phyloP scores from a whole-genome alignment of 2,888 invertebrate genomes.

The Nomada hirtipes region DNA sequence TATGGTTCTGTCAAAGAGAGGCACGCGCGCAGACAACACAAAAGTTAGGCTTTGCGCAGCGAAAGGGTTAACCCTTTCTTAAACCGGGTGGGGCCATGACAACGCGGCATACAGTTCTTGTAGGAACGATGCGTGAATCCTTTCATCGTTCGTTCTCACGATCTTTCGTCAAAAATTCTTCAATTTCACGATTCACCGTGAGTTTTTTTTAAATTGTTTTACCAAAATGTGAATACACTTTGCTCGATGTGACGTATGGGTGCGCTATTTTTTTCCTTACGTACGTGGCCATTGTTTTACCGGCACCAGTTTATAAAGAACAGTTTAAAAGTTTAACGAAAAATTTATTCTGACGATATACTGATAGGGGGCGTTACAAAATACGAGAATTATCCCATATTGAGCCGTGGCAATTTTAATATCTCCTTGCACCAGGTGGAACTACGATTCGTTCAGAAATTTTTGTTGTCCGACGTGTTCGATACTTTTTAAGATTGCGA shows the following conservation, averaged over 20 bases:
- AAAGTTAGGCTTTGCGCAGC: slow-evolving; percentile 35
- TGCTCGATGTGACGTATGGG: background rate
- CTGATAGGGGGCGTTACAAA: slow-evolving; percentile 5
- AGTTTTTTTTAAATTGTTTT: slow-evolving; percentile 6
- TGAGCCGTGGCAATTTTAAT: slow-evolving; percentile 9
- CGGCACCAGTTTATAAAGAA: background rate
- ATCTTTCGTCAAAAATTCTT: slow-evolving; percentile 15
- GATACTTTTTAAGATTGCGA: background rate
- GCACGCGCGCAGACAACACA: background rate
- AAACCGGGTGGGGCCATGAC: slow-evolving; percentile 59
- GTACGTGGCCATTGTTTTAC: background rate
- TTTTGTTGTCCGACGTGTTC: background rate
- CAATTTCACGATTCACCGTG: background rate
- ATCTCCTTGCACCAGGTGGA: slow-evolving; percentile 16
- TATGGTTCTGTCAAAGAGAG: background rate
- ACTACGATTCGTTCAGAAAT: background rate
- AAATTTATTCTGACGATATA: background rate
- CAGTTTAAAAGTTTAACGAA: background rate
- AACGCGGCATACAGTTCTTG: slow-evolving; percentile 32
- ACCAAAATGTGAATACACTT: background rate
- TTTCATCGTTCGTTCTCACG: slow-evolving; percentile 25
- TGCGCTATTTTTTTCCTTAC: background rate
- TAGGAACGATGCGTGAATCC: slow-evolving; percentile 33
- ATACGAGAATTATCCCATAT: background rate
- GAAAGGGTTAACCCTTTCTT: slow-evolving; percentile 43